Evolutionary conservation across 2,113 vertebrate species (phyloP).

Genomic region (Brachionichthys hirsutus): DNA sequence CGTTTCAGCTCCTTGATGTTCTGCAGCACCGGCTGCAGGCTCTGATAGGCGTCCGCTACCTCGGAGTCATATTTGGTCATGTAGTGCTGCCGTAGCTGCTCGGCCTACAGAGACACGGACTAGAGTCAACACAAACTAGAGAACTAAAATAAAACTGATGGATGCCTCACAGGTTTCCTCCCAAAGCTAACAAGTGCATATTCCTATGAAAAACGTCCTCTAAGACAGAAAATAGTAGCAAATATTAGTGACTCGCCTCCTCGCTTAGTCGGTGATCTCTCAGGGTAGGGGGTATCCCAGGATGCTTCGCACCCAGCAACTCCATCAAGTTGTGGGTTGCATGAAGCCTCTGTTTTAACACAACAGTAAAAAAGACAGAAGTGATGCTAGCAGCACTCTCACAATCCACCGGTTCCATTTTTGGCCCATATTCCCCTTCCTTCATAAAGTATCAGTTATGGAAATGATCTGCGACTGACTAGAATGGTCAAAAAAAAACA

Average conservation of each 20-base stretch:
- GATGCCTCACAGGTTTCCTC: too few relatives aligned
- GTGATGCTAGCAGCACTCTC: too few relatives aligned
- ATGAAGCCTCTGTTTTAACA: conserved; percentile 86
- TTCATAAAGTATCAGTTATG: too few relatives aligned
- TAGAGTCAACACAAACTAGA: not conserved
- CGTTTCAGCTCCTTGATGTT: conserved; percentile 88
- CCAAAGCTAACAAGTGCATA: not conserved
- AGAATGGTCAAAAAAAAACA: too few relatives aligned
- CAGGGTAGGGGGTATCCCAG: conserved; percentile 92
- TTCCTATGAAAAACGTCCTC: not conserved
- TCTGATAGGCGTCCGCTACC: conserved; percentile 90
- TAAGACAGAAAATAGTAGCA: not conserved
- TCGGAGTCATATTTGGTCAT: conserved; percentile 97
- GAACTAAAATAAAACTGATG: too few relatives aligned
- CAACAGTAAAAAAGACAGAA: not conserved
- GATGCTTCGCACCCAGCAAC: conserved; percentile 87
- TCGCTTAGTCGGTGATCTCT: conserved; percentile 90
- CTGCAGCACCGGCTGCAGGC: conserved; percentile 88
- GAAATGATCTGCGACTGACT: too few relatives aligned
- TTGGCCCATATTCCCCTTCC: too few relatives aligned
- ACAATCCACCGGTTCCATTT: too few relatives aligned
- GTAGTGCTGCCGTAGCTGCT: conserved; percentile 93
- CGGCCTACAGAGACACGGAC: conserved; percentile 74
- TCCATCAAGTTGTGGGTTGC: conserved; percentile 97
- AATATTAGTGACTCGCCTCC: conserved; percentile 79